Conservation (phyloP, 1,140 invertebrate species). For the Zaprionus tsacasi region DNA sequence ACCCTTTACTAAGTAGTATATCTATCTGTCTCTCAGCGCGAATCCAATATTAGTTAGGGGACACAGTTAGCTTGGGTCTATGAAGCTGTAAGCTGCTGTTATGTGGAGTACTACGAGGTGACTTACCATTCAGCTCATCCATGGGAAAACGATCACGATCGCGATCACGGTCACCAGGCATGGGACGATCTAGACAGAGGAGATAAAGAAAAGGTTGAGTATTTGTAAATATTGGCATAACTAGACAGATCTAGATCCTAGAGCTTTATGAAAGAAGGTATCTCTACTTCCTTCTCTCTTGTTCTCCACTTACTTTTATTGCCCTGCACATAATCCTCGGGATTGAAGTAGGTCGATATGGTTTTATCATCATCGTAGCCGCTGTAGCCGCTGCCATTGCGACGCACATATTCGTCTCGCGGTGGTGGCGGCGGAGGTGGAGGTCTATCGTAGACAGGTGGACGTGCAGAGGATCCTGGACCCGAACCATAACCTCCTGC, state of each 20-base stretch:
- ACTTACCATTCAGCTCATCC: constrained; percentile 75
- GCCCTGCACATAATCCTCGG: constrained; percentile 75
- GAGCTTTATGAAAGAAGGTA: no score
- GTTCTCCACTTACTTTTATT: constrained; percentile 49
- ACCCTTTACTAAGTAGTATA: constrained; percentile 6
- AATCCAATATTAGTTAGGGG: constrained; percentile 64
- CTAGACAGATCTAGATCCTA: no score
- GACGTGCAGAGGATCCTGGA: constrained; percentile 46
- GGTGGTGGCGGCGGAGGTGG: constrained; percentile 34
- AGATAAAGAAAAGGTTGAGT: neutral
- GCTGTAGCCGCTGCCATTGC: constrained; percentile 71
- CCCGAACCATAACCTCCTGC: constrained; percentile 39
- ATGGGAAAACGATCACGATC: constrained; percentile 65
- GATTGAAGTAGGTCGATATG: constrained; percentile 83
- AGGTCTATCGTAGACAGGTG: constrained; percentile 44
- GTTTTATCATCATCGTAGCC: constrained; percentile 77
- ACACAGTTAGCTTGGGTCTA: neutral
- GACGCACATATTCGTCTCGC: constrained; percentile 67
- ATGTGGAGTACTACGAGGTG: neutral
- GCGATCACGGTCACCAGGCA: constrained; percentile 55
- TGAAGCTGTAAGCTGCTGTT: neutral
- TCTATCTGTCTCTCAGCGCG: constrained; percentile 29
- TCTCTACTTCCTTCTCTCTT: no score
- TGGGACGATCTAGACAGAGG: constrained; percentile 51
- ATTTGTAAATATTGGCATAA: neutral